phyloP scores from a whole-genome alignment of 92 coral and sea anemone species.

The Ricordea florida region DNA sequence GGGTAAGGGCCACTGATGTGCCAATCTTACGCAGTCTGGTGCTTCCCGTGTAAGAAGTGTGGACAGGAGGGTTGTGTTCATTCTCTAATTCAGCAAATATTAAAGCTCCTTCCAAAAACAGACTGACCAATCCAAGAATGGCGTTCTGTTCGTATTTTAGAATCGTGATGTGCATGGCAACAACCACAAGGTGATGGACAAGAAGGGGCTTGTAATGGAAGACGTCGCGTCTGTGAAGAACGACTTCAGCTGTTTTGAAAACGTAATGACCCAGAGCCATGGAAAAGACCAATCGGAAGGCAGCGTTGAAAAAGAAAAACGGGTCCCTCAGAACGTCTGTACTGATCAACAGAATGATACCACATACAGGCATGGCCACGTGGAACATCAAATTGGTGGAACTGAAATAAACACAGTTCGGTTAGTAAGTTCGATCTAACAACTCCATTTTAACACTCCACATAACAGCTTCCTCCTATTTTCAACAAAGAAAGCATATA shows the following conservation, averaged over 20 bases:
- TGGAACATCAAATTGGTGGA: constrained; percentile 75
- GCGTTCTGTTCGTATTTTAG: constrained; percentile 75
- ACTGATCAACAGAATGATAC: constrained; percentile 52
- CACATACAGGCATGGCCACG: constrained; percentile 64
- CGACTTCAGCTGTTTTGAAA: constrained; percentile 79
- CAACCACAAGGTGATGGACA: constrained; percentile 83
- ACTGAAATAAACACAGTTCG: constrained; percentile 41
- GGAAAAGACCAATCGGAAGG: constrained; percentile 64
- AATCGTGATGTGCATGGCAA: constrained; percentile 60
- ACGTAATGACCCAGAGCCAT: constrained; percentile 78
- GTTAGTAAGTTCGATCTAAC: no score
- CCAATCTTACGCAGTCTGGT: constrained; percentile 43
- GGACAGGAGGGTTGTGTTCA: constrained; percentile 39
- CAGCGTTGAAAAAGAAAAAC: constrained; percentile 63
- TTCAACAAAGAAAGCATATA: neutral
- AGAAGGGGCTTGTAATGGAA: constrained; percentile 80
- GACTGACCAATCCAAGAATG: constrained; percentile 74
- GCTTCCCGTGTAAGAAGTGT: constrained; percentile 5
- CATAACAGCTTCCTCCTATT: no score
- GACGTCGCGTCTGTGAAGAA: constrained; percentile 54
- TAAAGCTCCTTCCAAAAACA: constrained; percentile 82
- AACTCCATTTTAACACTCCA: no score
- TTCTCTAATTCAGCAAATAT: constrained; percentile 84
- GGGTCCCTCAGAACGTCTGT: constrained; percentile 71
- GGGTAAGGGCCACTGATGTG: constrained; percentile 36